Evolutionary conservation across 2,113 vertebrate species (phyloP), one percentile per base, ranked within the genome.

Genomic region (Cyphomyrus discorhynchus): DNA sequence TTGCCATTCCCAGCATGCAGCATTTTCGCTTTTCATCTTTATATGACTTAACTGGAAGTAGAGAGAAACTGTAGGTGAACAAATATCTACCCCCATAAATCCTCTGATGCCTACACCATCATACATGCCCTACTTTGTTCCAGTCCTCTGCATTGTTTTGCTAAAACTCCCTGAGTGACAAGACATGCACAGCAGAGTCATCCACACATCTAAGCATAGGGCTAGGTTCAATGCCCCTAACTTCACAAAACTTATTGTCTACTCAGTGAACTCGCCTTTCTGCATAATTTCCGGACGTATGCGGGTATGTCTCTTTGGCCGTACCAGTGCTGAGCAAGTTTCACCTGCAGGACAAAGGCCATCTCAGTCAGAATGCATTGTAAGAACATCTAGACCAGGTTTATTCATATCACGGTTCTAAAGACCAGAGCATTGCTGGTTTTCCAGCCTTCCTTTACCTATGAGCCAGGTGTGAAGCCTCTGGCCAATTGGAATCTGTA

Each of bases 1-100:
- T 91, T 13, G 0, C 88, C 1, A 95, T 93, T n/a, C 97, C 98
- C 0, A 7, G 3, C 17, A 49, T 0, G 49, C 89, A 92, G 87
- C 89, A 91, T 1, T 2, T 1, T 8, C 27, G 24, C 21, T 35
- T 84, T 2, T n/a, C 24, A 0, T n/a, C 24, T 27, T 84, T 83
- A 35, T 88, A 90, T 74, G 47, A n/a, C 6, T 13, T 70, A 42
- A 70, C 91, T 90, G 39, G n/a, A 74, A 84, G 58, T 35, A 70
- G 3, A 85, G 24, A 84, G 66, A 80, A 6, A 31, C 17, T 53
- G 39, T 47, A 39, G 35, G 35, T 45, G 17, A 46, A 31, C 9
- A 52, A 87, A 87, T 52, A 53, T 56, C n/a, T 87, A 35, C 15
- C n/a, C 10, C 10, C 83, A 13, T 19, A 15, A 27, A 13, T 87